Evolutionary conservation across 2,797 vertebrate genomes (phyloP).

Genomic region (Halcyon smyrnensis): DNA sequence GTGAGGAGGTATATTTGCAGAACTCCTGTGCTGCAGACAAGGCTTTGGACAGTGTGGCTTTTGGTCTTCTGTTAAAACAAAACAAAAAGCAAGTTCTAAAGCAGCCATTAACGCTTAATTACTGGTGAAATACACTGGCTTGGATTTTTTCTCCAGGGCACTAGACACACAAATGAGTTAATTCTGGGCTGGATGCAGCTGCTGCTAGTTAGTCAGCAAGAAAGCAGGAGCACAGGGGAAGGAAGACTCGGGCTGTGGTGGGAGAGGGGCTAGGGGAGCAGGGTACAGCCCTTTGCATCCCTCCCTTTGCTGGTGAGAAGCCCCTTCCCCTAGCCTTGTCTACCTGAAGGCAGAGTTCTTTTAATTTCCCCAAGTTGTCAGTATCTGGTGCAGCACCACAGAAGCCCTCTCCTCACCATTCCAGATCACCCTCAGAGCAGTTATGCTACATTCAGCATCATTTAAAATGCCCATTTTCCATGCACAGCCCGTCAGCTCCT

Average conservation of each 20-base stretch:
- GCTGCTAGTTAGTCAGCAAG: background rate
- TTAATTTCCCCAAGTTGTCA: background rate
- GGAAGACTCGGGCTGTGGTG: accelerated
- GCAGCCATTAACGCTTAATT: background rate
- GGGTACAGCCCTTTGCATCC: background rate
- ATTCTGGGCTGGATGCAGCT: background rate
- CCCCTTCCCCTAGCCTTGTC: background rate
- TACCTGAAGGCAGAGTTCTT: background rate
- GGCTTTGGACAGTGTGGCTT: background rate
- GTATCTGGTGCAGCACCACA: too few species aligned
- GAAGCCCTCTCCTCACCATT: background rate
- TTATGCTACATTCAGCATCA: accelerated
- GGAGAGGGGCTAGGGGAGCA: background rate
- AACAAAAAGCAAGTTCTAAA: slow-evolving; percentile 20
- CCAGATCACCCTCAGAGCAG: background rate
- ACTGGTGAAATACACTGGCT: background rate
- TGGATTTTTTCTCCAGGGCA: background rate
- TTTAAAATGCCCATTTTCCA: background rate
- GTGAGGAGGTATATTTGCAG: background rate
- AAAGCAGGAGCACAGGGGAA: background rate
- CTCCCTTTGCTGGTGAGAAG: background rate
- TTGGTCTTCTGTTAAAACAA: slow-evolving; percentile 24
- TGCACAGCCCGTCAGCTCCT: background rate
- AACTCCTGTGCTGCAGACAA: background rate
- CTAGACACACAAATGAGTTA: background rate